Base-by-base conservation (phyloP, 2,113 vertebrate genomes). In the Psilopogon haemacephalus region DNA sequence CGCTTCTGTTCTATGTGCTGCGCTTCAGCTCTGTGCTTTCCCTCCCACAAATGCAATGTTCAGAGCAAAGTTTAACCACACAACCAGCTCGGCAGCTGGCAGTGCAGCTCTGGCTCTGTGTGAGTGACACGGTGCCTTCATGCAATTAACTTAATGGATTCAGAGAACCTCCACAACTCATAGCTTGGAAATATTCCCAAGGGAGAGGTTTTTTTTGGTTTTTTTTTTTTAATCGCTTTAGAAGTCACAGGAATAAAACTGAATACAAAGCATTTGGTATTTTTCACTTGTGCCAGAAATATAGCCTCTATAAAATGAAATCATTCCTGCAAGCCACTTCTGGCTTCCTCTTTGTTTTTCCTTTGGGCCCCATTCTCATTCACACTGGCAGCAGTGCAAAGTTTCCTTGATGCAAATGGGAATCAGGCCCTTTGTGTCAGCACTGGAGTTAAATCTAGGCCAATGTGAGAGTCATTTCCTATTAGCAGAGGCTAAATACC, bases 121-220 rank as follows among this genome's bases (percentile, higher is more conserved):
- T 58, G 69, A 84, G 84, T 70, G 83, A 68, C 84, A 58, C 5
- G 0, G 26, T 67, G 74, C 69, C 68, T 79, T 30, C 74, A 15
- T 1, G 1, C 89, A 88, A 50, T 97, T 90, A 89, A 48, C 71
- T 91, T 94, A 82, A 93, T 91, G 86, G 59, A 42, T 90, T 94
- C 77, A 60, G 37, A 55, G 87, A 77, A 71, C 73, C 63, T 89
- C 65, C 67, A 84, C 46, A 42, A 28, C 21, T 63, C 83, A 2
- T 3, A 16, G 8, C 35, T 72, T 93, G 76, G 88, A 94, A 94
- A 20, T 87, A 12, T 60, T 95, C 93, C 88, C 80, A 76, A 58
- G 33, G 55, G 64, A 56, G 9, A 19, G 15, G 33, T 54, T 38
- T 73, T 18, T 65, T 54, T n/a, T n/a, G 9, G 18, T 68, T 56